phyloP scores from a whole-genome alignment of 2,797 vertebrate species.

The Galagoides demidoff region DNA sequence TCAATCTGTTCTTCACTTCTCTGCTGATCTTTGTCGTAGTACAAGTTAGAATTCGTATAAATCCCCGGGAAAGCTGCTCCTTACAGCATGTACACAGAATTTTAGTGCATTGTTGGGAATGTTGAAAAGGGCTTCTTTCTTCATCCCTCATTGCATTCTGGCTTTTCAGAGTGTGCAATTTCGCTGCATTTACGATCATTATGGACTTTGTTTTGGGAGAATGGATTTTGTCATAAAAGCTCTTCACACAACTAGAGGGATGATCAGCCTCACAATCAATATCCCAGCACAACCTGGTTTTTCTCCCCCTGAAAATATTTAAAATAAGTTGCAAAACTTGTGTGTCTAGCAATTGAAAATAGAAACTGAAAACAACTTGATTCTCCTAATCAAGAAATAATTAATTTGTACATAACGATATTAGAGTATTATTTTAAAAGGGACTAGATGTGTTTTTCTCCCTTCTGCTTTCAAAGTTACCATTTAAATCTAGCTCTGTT shows the following conservation, averaged over 20 bases:
- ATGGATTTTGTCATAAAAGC: slow-evolving; percentile 72
- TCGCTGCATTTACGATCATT: slow-evolving; percentile 69
- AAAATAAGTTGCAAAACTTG: slow-evolving; percentile 51
- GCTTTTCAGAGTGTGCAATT: slow-evolving; percentile 61
- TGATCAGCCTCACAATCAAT: slow-evolving; percentile 27
- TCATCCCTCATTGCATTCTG: slow-evolving; percentile 49
- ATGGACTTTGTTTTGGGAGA: slow-evolving; percentile 62
- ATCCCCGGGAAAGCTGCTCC: slow-evolving; percentile 45
- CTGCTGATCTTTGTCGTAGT: background rate
- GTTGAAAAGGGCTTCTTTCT: slow-evolving; percentile 71
- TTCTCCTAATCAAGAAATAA: slow-evolving; percentile 70
- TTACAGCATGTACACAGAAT: slow-evolving; percentile 1
- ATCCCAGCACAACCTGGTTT: background rate
- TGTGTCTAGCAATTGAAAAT: slow-evolving; percentile 16
- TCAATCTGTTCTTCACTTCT: background rate
- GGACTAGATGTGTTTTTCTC: background rate
- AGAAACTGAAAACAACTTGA: slow-evolving; percentile 41
- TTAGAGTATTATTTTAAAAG: slow-evolving; percentile 11
- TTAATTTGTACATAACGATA: slow-evolving; percentile 67
- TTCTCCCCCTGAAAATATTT: background rate
- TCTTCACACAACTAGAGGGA: slow-evolving; percentile 39
- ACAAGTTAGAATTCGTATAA: slow-evolving; percentile 38
- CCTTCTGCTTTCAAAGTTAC: slow-evolving; percentile 27
- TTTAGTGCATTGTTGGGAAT: slow-evolving; percentile 68
- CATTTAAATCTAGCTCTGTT: slow-evolving; percentile 62